Percentiles rank a stretch among this genome's conserved stretches.
phyloP scores from a whole-genome alignment of 2,888 invertebrate species.

The Boloria euphrosyne region DNA sequence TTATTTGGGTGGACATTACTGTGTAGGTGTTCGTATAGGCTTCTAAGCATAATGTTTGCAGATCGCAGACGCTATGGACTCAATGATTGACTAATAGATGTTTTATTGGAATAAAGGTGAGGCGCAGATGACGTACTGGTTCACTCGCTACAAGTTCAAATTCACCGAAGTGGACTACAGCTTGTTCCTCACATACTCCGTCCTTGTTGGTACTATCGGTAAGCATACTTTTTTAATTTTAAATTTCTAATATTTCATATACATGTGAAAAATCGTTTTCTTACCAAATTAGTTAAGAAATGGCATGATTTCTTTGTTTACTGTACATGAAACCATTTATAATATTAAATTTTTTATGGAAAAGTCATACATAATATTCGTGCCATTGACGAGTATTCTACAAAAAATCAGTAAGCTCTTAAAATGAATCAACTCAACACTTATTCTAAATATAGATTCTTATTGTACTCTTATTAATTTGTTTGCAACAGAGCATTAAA shows the following conservation, averaged over 20 bases:
- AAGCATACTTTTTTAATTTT: constrained; percentile 58
- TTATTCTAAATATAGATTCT: background rate
- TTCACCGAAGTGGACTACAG: constrained; percentile 84
- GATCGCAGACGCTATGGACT: constrained; percentile 54
- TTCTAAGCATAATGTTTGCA: constrained; percentile 61
- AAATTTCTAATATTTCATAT: too few species aligned
- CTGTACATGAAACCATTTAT: too few species aligned
- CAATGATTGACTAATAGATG: constrained; percentile 64
- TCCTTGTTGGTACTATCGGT: constrained; percentile 81
- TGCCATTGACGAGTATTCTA: background rate
- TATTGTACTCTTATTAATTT: constrained; percentile 7
- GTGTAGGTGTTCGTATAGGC: constrained; percentile 37
- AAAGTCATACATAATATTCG: too few species aligned
- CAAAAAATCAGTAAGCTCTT: background rate
- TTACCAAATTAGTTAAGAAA: too few species aligned
- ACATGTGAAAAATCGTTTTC: too few species aligned
- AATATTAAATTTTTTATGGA: background rate
- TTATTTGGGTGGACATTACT: background rate
- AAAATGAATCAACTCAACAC: background rate
- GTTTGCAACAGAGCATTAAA: constrained; percentile 12
- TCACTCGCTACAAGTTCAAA: constrained; percentile 80
- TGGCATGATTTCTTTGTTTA: too few species aligned
- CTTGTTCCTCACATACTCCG: constrained; percentile 80
- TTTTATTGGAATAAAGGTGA: constrained; percentile 80
- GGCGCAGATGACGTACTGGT: constrained; percentile 82